Evolutionary conservation across 2,113 vertebrate genomes (phyloP), one percentile per base, ranked within the genome.

Genomic region (Cricetomys ansorgei): DNA sequence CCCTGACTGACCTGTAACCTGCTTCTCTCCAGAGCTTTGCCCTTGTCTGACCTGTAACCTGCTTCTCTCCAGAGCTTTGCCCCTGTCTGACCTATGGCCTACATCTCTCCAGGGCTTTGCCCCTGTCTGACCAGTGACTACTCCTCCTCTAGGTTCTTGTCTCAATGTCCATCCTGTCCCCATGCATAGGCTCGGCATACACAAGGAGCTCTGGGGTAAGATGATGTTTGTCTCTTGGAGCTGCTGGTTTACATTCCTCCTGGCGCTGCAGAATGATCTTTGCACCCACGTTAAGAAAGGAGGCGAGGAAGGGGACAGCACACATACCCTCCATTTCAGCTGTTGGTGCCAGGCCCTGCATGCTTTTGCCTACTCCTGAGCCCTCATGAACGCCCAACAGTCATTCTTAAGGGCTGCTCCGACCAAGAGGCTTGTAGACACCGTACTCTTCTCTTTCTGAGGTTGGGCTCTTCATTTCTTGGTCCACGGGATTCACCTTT

Each of bases 271-370:
- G 50, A 81, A 25, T 65, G 50, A 45, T 72, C 73, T 91, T 81
- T 21, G 34, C 27, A 19, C 79, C 76, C 86, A 19, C 50, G 50
- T 72, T 57, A 57, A 83, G 85, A 50, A 75, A 53, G 12, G n/a
- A n/a, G 64, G 25, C 5, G 29, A 73, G 64, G 50, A 5, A 16
- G 77, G 37, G 45, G 37, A 9, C 3, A 0, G 0, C 7, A 0
- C 27, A 29, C 70, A 23, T 0, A 12, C 4, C 5, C 0, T 0
- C 21, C 55, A 8, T 45, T 43, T 48, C 7, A 2, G 80, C 13
- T 1, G 0, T 70, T 37, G 7, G 10, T 15, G 23, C 3, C 37
- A 4, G 25, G 25, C 23, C 79, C 45, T 76, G 5, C 34, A 0
- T 12, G 72, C 8, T 6, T 88, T 43, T 77, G 21, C 27, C 19